Base-by-base conservation (phyloP, 2,797 vertebrate genomes). In the Clarias pachynema region DNA sequence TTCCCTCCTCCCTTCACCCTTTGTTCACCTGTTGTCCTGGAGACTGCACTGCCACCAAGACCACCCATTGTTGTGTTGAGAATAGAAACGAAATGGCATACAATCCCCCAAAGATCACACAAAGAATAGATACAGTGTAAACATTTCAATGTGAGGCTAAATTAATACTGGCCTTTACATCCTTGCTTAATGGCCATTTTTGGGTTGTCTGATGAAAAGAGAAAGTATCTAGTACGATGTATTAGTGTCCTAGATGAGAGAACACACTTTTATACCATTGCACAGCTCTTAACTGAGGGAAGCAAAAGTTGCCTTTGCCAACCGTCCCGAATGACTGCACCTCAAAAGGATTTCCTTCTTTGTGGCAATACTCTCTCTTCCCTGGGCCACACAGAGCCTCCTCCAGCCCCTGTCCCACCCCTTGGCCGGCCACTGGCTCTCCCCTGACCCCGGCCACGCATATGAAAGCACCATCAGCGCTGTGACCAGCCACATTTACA, bases 391-490 rank as follows among this genome's bases (percentile, higher is more conserved):
- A 89, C 89, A 91, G 87, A 89, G 91, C 89, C 89, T 60, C 31
- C 83, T 68, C 81, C 86, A 89, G 86, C 87, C 84, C 87, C 78
- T 22, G 59, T 82, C 63, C 86, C 85, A 74, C 89, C 87, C 86
- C 79, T 77, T 77, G 68, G 79, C 86, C 84, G 34, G 81, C 89
- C 90, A 89, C 92, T 88, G 91, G 89, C 91, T 91, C 87, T 88
- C 88, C 87, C 83, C 92, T 94, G 92, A 94, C 92, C 94, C 91
- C 87, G 88, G 90, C 92, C 90, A 85, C 44, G 34, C 87, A 91
- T 92, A 95, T 94, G 94, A 95, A 95, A 94, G 94, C 93, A 91
- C 93, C 93, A 94, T 95, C 93, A 94, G 91, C 91, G 92, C 93
- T 93, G 94, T 94, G 93, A 90, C 92, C 92, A 93, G 93, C 91